Percentiles rank a stretch among this genome's conserved stretches.
Conservation (phyloP, 35 echinoderm and acorn worm species). For the Eucidaris tribuloides region DNA sequence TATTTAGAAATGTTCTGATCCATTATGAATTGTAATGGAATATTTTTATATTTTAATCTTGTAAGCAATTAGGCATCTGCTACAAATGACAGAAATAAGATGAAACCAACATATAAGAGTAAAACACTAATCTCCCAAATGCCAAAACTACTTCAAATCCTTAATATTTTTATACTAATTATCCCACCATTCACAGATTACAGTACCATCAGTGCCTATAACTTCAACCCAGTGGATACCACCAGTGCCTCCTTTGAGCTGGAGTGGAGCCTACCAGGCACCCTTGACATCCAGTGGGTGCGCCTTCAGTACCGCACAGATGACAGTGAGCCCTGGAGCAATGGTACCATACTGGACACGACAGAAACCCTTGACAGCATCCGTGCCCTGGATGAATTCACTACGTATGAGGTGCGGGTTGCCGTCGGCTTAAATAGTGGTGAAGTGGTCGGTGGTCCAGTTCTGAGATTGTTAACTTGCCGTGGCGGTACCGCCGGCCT, state of each 20-base stretch:
- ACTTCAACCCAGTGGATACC: conserved; percentile 16
- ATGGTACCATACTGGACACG: neutral
- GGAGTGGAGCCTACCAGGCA: conserved; percentile 4
- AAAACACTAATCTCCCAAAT: too few relatives aligned
- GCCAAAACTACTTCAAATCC: too few relatives aligned
- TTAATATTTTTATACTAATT: too few relatives aligned
- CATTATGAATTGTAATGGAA: too few relatives aligned
- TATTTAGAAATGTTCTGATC: too few relatives aligned
- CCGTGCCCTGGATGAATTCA: neutral
- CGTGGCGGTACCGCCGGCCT: neutral
- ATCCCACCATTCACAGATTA: neutral
- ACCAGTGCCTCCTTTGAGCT: conserved; percentile 35
- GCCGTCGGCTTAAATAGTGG: neutral
- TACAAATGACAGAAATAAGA: too few relatives aligned
- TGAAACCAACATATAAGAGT: too few relatives aligned
- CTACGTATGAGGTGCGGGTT: neutral
- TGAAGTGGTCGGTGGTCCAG: neutral
- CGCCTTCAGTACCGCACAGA: neutral
- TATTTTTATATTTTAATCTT: too few relatives aligned
- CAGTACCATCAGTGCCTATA: conserved; percentile 21
- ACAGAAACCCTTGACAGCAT: neutral
- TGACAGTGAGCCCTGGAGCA: neutral
- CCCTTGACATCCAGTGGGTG: conserved; percentile 1
- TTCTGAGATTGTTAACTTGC: neutral
- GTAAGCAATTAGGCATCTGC: too few relatives aligned